Evolutionary conservation across 2,888 invertebrate species (phyloP).

Genomic region (Orthosia gothica): DNA sequence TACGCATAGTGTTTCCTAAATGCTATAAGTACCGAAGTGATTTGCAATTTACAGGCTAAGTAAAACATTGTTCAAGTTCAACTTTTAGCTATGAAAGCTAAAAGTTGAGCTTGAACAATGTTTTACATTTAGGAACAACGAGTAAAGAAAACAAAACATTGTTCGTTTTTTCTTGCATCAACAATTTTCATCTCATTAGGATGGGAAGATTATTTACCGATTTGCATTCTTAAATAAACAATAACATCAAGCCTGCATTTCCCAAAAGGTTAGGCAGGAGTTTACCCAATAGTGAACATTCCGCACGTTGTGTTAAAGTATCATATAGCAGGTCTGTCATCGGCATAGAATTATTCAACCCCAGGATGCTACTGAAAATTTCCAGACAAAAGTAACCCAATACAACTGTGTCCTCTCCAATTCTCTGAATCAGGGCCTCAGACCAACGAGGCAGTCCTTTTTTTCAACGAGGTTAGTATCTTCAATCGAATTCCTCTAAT

Average conservation of each 20-base stretch:
- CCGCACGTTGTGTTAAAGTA: no score
- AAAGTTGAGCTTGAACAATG: constrained; percentile 12
- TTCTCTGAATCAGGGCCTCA: not conserved
- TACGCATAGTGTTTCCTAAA: constrained; percentile 5
- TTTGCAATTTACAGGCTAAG: constrained; percentile 24
- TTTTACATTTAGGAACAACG: constrained; percentile 15
- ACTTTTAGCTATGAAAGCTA: no score
- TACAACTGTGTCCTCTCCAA: no score
- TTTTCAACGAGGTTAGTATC: not conserved
- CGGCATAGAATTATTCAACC: no score
- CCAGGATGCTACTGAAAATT: no score
- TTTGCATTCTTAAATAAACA: not conserved
- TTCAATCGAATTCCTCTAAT: constrained; percentile 7
- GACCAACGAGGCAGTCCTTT: not conserved
- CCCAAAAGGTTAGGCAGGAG: not conserved
- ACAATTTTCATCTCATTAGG: not conserved
- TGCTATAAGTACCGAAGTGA: not conserved
- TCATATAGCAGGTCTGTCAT: no score
- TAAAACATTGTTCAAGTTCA: no score
- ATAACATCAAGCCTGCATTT: not conserved
- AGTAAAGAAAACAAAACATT: constrained; percentile 2
- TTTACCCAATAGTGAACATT: no score
- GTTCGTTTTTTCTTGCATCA: no score
- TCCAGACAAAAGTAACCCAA: no score
- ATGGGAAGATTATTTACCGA: not conserved